Evolutionary conservation across 2,888 invertebrate genomes (phyloP).

Genomic region (Tetragonula carbonaria): DNA sequence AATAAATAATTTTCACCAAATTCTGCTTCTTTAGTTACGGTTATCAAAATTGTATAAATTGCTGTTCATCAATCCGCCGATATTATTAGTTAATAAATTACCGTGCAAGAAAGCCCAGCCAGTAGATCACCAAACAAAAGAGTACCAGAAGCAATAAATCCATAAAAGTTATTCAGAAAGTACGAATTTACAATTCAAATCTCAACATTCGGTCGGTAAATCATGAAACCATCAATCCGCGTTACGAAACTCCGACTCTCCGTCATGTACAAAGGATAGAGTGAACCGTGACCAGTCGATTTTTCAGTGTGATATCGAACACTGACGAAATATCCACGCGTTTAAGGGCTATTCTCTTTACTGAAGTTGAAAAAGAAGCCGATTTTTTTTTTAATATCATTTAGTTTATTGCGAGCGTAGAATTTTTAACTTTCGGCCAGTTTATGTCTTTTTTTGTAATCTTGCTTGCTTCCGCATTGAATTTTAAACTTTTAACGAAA

Average conservation of each 20-base stretch:
- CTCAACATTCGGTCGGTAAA: constrained; percentile 4
- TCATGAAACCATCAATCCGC: constrained; percentile 4
- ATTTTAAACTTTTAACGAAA: too few species aligned
- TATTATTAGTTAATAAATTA: neutral
- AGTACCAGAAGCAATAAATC: neutral
- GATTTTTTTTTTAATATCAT: neutral
- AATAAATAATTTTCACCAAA: too few species aligned
- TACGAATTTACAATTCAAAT: neutral
- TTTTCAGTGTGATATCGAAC: neutral
- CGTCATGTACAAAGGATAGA: neutral
- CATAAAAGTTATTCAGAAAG: neutral
- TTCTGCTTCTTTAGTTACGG: too few species aligned
- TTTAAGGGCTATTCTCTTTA: neutral
- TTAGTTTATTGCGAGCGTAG: too few species aligned
- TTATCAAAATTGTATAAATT: neutral
- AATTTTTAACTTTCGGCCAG: too few species aligned
- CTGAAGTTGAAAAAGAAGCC: neutral
- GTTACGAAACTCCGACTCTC: neutral
- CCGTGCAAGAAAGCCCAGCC: neutral
- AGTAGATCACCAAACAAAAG: neutral
- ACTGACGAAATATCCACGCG: too few species aligned
- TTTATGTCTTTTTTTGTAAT: too few species aligned
- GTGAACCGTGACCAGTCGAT: neutral
- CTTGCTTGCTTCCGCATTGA: too few species aligned
- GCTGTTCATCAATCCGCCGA: neutral